A percentile compares a stretch with the other conserved stretches of the same genome.
These are phyloP conservation scores for Carabus problematicus DNA, from an alignment of 2,888 invertebrate species.

Conservation along the genomic window DNA sequence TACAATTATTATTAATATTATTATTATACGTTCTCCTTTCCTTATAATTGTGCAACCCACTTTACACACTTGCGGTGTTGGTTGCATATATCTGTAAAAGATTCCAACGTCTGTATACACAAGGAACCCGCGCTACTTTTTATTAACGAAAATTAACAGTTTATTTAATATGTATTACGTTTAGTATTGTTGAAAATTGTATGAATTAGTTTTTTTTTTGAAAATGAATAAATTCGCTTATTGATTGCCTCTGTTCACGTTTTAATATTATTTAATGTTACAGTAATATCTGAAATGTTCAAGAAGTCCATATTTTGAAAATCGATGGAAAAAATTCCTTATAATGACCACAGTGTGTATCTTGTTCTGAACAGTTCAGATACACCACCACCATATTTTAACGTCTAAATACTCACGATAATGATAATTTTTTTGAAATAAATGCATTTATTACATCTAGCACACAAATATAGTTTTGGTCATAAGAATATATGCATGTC, in stretches of 20 bases:
- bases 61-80: no score
- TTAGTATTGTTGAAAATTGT: no score
- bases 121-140: background rate
- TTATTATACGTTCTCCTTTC: no score
- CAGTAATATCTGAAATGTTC: conserved; percentile 26
- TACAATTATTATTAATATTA: background rate
- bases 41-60: no score
- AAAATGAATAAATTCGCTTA: conserved; percentile 2
- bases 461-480: conserved; percentile 27
- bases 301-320: conserved; percentile 2
- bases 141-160: background rate
- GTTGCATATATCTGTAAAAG: no score
- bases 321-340: conserved; percentile 7
- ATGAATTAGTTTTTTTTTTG: background rate
- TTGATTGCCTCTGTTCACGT: conserved; percentile 28
- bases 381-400: conserved; percentile 6
- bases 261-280: background rate
- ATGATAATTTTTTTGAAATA: conserved; percentile 10
- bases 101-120: background rate
- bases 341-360: conserved; percentile 17
- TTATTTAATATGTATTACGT: background rate
- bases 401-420: background rate
- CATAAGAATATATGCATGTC: conserved; percentile 22
- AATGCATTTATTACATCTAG: no score
- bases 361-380: conserved; percentile 25